Conservation (phyloP, 2,797 vertebrate species). For the Clarias platycephalus region DNA sequence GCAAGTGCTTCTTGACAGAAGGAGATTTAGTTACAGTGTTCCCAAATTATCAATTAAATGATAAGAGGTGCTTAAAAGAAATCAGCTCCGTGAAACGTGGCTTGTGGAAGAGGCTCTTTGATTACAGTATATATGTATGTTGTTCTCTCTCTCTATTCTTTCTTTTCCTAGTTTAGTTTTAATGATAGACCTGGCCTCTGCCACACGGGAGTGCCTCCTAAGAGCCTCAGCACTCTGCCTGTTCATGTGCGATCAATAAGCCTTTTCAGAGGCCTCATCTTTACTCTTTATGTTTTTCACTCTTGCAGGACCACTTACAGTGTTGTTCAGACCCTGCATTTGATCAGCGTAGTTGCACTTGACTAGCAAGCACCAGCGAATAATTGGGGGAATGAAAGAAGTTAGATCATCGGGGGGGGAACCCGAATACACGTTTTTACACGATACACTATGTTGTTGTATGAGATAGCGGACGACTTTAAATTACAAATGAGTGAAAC, state of each 20-base stretch:
- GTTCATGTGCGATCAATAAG: constrained; percentile 74
- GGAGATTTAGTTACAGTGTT: not conserved
- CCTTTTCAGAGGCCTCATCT: constrained; percentile 65
- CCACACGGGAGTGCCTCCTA: constrained; percentile 59
- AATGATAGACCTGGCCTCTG: constrained; percentile 55
- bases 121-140: not conserved
- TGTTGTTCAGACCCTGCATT: constrained; percentile 69
- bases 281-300: constrained; percentile 61
- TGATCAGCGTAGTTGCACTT: constrained; percentile 61
- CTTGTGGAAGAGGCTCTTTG: constrained; percentile 5
- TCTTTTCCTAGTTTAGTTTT: constrained; percentile 24
- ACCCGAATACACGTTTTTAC: not conserved
- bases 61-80: constrained; percentile 11
- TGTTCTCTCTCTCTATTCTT: not conserved
- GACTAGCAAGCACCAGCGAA: constrained; percentile 22
- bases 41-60: not conserved
- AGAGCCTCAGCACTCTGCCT: constrained; percentile 68
- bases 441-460: not conserved
- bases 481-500: not conserved
- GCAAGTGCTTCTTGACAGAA: not conserved
- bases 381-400: constrained; percentile 7
- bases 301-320: constrained; percentile 63
- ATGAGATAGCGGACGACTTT: not conserved
- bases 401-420: not conserved
- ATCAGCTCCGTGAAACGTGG: not conserved